phyloP scores from a whole-genome alignment of 2,113 vertebrate species.

The Hucho hucho region DNA sequence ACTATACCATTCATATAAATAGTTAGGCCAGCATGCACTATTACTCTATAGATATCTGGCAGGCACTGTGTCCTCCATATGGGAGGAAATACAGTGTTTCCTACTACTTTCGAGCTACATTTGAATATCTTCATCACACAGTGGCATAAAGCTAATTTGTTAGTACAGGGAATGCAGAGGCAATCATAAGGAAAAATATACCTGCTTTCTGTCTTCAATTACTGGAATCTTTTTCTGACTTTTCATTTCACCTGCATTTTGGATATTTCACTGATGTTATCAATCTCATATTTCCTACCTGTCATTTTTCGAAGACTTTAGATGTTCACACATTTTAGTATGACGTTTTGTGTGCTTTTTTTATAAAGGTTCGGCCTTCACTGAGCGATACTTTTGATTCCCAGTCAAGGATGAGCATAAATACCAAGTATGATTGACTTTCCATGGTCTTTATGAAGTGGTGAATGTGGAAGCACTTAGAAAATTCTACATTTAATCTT shows the following conservation, averaged over 20 bases:
- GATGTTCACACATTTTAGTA: neutral
- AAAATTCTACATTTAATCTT: neutral
- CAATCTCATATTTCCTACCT: neutral
- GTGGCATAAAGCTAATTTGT: neutral
- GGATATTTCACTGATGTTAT: neutral
- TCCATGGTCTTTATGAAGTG: neutral
- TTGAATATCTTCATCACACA: neutral
- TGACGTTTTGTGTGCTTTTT: slow-evolving; percentile 24
- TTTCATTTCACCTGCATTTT: too few relatives aligned
- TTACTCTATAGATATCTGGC: too few relatives aligned
- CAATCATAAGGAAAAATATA: neutral
- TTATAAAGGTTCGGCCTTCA: slow-evolving; percentile 58
- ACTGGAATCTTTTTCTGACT: neutral
- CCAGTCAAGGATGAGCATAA: slow-evolving; percentile 46
- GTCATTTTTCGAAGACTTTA: neutral
- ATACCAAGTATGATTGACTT: slow-evolving; percentile 55
- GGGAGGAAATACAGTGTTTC: neutral
- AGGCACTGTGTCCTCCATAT: neutral
- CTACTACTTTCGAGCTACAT: neutral
- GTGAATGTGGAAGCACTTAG: neutral
- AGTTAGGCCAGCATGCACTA: too few relatives aligned
- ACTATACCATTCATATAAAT: neutral
- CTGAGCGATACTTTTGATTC: slow-evolving; percentile 69
- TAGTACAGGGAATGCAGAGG: neutral
- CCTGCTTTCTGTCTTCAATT: neutral